Percentiles rank a stretch among this genome's conserved stretches.
Evolutionary conservation across 2,113 vertebrate genomes (phyloP).

Genomic region (Istiophorus platypterus): DNA sequence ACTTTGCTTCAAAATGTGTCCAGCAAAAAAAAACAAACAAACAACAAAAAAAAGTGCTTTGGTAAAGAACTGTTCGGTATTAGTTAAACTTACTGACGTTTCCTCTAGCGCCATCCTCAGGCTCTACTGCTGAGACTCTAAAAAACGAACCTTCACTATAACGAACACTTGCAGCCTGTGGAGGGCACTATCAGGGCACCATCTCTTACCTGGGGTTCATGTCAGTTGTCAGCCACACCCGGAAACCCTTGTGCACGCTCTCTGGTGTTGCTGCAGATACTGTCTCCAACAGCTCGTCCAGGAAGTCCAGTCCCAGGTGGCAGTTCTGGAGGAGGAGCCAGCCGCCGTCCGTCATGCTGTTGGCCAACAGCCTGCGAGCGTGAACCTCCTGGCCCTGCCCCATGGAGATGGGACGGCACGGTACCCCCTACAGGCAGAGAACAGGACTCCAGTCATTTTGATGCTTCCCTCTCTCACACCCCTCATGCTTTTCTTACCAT

Average conservation of each 20-base stretch:
- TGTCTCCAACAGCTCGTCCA: conserved; percentile 87
- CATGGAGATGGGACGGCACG: conserved; percentile 88
- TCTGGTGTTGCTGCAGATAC: conserved; percentile 71
- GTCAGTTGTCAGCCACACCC: conserved; percentile 90
- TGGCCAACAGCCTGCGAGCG: conserved; percentile 85
- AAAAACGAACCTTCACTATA: too few species aligned
- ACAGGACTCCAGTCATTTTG: too few species aligned
- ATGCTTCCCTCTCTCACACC: too few species aligned
- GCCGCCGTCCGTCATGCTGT: conserved; percentile 87
- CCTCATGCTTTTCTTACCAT: background rate
- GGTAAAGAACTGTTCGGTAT: too few species aligned
- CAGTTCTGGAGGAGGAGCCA: conserved; percentile 92
- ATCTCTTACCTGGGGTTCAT: conserved; percentile 75
- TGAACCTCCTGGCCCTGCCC: conserved; percentile 90
- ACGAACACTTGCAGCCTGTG: too few species aligned
- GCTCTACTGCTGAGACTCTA: too few species aligned
- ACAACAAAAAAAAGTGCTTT: too few species aligned
- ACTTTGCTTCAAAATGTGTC: too few species aligned
- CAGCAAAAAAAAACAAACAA: too few species aligned
- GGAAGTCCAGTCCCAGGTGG: conserved; percentile 89
- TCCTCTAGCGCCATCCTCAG: background rate
- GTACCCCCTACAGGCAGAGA: conserved; percentile 76
- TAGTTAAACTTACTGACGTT: background rate
- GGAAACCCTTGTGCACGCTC: conserved; percentile 76
- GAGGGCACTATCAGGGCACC: too few species aligned